A percentile compares a stretch with the other conserved stretches of the same genome.
These are phyloP conservation scores for Gortyna flavago DNA, from an alignment of 2,888 invertebrate genomes.

Conservation along the genomic window DNA sequence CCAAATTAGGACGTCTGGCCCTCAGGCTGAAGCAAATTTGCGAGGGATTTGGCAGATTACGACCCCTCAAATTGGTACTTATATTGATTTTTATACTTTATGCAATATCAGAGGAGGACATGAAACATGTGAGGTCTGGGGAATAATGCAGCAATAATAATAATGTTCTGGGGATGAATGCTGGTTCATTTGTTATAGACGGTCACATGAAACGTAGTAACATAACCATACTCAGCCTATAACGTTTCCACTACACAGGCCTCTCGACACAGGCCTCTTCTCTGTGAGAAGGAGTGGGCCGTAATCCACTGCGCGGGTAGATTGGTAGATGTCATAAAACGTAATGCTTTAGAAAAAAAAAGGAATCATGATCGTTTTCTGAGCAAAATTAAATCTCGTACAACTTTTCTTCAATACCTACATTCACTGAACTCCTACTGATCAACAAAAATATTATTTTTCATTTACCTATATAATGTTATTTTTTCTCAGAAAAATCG, in stretches of 20 bases:
- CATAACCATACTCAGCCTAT: background rate
- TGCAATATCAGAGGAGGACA: constrained; percentile 28
- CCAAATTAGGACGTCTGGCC: constrained; percentile 55
- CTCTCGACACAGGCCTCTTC: background rate
- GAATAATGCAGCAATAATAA: too few relatives aligned
- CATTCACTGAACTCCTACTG: background rate
- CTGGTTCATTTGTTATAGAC: background rate
- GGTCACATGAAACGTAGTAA: background rate
- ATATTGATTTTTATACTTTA: constrained; percentile 55
- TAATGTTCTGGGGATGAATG: too few relatives aligned
- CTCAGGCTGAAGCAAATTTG: constrained; percentile 57
- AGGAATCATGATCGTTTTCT: background rate
- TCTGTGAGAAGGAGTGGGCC: background rate
- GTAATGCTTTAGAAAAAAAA: background rate
- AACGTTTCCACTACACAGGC: background rate
- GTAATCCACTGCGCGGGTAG: background rate
- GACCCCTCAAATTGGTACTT: constrained; percentile 51
- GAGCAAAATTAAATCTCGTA: background rate
- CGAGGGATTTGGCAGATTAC: constrained; percentile 57
- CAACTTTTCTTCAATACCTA: background rate
- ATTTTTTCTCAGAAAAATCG: constrained; percentile 28
- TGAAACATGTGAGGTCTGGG: constrained; percentile 2
- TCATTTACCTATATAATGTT: constrained; percentile 20
- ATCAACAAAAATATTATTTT: constrained; percentile 37
- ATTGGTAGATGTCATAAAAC: background rate